Evolutionary conservation across 2,888 invertebrate genomes (phyloP), one percentile per base, ranked within the genome.

Genomic region (Heliconius aoede): DNA sequence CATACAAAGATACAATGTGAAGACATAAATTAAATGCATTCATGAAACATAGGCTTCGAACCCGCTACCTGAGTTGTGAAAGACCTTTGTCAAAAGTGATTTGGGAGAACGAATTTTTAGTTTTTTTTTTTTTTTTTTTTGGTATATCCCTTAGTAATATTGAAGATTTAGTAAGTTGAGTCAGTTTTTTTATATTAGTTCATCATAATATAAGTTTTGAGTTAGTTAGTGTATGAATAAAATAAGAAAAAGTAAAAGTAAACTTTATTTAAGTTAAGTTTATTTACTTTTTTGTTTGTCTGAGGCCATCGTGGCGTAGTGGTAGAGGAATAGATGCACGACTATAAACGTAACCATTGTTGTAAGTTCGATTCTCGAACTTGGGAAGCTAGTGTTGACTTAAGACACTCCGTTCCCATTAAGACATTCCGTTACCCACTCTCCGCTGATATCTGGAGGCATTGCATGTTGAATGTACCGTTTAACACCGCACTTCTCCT

Each of bases 1-100:
- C 68, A 69, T 69, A 51, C 51, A 72, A 61, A 32, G 46, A 26
- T 1, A 73, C 73, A 73, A 73, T 73, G 55, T n/a, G 61, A 58
- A 24, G 11, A 61, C 68, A 69, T 74, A 74, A 74, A 74, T 74
- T 74, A 69, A 61, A 61, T 11, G 32, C 60, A 74, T 74, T 74
- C 73, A 68, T 61, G 69, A 74, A 40, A 68, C 46, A 36, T 46
- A 30, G 30, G 32, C 21, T 61, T 68, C 46, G 73, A 67, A 67
- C 26, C 21, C 21, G 74, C 74, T 74, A 74, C 74, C 74, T 74
- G 74, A 60, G 74, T 26, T 74, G 60, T 46, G 55, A 67, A 58
- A 68, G 74, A 60, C 68, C 74, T 60, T 60, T 60, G 58, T 71
- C 36, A 60, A 32, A 72, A 71, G 30, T 58, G 36, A 58, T 26